Base-by-base conservation (phyloP, 2,797 vertebrate species). In the Sebastolobus altivelis region DNA sequence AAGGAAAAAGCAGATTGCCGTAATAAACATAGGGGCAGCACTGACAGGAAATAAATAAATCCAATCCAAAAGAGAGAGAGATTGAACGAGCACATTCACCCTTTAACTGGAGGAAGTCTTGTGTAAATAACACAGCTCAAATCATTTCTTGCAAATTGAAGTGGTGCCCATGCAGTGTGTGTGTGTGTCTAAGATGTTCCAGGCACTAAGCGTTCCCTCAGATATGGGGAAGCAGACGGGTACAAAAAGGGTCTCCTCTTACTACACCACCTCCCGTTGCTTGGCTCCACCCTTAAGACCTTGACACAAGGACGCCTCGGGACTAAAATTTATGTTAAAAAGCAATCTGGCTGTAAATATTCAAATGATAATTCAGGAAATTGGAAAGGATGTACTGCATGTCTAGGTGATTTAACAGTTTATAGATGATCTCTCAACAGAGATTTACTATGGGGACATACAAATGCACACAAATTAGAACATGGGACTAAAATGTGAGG, bases 21-120 rank as follows among this genome's bases (percentile, higher is more conserved):
- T 93, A 92, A 94, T 94, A 93, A 94, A 94, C 83, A 76, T 12
- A 84, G 75, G 72, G 86, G 80, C 79, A 33, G 79, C 33, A 18
- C 86, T 87, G 92, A 92, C 88, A 76, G 92, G 86, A 88, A 91
- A 92, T 89, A 92, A 92, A 94, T 89, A 93, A 91, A 93, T 91
- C 82, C 80, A 86, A 87, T 80, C 87, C 85, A 87, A 89, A 81
- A 82, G 71, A 81, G 81, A 88, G 77, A 86, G 75, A 84, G 83
- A 88, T 71, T 86, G 81, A 89, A 87, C 16, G 2, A 85, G 81
- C 82, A 85, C 79, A 81, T 86, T 89, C 77, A 75, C 60, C 78
- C 72, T 89, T 88, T 91, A 89, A 91, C 82, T 55, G 83, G 73
- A 75, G 75, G 81, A 85, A 83, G 88, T 86, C 65, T 79, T 86